Percentiles rank a stretch among this genome's conserved stretches.
Conservation (phyloP, 2,888 invertebrate species). For the Macrophya alboannulata region DNA sequence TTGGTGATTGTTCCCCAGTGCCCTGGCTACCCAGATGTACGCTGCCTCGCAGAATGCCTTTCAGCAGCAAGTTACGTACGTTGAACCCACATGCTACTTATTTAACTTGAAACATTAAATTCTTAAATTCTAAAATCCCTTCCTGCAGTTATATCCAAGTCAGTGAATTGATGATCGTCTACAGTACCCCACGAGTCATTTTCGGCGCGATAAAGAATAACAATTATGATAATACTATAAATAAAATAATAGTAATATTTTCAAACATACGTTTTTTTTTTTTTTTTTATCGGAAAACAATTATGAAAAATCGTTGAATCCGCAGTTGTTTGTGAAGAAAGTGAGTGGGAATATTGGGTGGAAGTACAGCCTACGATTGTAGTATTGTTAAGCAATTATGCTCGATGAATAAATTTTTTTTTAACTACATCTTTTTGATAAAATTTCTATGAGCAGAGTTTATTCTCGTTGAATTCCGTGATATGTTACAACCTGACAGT, state of each 20-base stretch:
- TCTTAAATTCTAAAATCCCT: slow-evolving; percentile 69
- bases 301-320: not conserved
- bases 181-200: slow-evolving; percentile 23
- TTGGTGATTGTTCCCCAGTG: slow-evolving; percentile 89
- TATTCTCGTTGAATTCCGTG: slow-evolving; percentile 1
- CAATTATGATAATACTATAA: not conserved
- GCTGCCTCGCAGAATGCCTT: slow-evolving; percentile 95
- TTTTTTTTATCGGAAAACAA: not conserved
- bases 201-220: not conserved
- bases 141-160: slow-evolving; percentile 77
- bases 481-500: not conserved
- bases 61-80: slow-evolving; percentile 97
- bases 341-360: not conserved
- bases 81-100: slow-evolving; percentile 80
- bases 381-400: slow-evolving; percentile 32
- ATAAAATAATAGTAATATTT: not conserved
- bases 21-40: slow-evolving; percentile 98
- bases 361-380: not conserved
- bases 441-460: not conserved
- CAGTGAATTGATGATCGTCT: slow-evolving; percentile 4
- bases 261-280: not conserved
- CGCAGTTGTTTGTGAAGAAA: not conserved
- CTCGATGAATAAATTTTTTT: not conserved
- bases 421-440: not conserved
- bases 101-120: slow-evolving; percentile 72